A percentile compares a stretch with the other conserved stretches of the same genome.
Evolutionary conservation across 2,797 vertebrate species (phyloP).

Genomic region (Ispidina lecontei): DNA sequence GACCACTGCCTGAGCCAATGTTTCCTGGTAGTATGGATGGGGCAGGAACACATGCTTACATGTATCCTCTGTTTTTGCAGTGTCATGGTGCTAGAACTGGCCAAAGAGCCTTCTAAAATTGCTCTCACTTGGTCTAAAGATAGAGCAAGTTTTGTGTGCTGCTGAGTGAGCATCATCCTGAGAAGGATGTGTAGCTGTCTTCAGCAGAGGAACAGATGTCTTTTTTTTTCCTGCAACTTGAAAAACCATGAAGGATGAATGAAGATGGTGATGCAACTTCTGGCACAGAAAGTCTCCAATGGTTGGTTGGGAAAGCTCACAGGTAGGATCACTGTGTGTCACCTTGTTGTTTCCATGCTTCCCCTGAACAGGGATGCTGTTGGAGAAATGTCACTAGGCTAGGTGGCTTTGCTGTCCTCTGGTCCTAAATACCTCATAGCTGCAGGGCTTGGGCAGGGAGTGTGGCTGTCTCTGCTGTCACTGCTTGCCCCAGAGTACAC

Average conservation of each 20-base stretch:
- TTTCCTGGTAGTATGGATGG: neutral
- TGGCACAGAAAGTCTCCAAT: neutral
- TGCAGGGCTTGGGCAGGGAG: neutral
- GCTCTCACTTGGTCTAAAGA: neutral
- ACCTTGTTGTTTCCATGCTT: neutral
- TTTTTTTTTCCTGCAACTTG: neutral
- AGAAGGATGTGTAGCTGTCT: no score
- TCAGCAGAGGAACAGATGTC: neutral
- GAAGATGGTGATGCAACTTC: neutral
- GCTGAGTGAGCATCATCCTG: fast-evolving
- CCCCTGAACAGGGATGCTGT: neutral
- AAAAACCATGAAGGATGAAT: neutral
- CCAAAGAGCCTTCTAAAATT: neutral
- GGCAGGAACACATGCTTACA: neutral
- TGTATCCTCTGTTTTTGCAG: neutral
- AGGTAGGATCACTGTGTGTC: neutral
- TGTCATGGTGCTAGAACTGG: neutral
- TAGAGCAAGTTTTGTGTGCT: neutral
- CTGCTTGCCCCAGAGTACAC: neutral
- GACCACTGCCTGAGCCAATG: neutral
- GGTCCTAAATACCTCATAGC: neutral
- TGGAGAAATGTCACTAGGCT: neutral
- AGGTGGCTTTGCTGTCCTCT: neutral
- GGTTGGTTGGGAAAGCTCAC: neutral
- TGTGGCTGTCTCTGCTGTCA: neutral